Conservation (phyloP, 2,113 vertebrate genomes). For the Phocoena phocoena region DNA sequence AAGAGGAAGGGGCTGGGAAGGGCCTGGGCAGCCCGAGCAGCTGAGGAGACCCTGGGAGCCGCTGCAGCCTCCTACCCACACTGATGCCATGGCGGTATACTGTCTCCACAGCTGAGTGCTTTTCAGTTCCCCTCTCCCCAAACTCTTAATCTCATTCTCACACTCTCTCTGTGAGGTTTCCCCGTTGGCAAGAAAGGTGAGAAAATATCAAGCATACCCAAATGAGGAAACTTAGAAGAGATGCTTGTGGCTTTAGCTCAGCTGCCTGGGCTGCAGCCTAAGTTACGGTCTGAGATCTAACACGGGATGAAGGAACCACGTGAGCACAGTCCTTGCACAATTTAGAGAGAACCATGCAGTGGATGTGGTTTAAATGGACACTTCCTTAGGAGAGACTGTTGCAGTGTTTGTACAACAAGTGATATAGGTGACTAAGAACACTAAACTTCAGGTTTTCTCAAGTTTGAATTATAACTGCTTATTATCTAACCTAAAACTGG, state of each 20-base stretch:
- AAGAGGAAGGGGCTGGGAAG: neutral
- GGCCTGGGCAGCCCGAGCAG: neutral
- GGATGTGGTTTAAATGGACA: conserved; percentile 8
- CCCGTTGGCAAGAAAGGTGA: neutral
- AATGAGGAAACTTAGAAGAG: neutral
- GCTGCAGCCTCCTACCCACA: neutral
- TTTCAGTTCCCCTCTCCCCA: neutral
- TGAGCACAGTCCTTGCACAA: neutral
- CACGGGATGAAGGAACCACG: neutral
- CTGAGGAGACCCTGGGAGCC: neutral
- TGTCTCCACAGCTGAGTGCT: neutral
- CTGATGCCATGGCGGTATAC: no score
- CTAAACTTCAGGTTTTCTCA: conserved; percentile 2
- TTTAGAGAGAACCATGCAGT: neutral
- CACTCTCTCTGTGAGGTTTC: neutral
- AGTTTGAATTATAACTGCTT: neutral
- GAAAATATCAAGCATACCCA: neutral
- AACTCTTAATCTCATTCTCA: neutral
- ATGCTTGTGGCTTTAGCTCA: neutral
- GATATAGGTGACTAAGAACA: neutral
- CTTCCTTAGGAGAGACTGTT: neutral
- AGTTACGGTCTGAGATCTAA: neutral
- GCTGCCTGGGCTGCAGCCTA: neutral
- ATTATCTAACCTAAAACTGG: neutral
- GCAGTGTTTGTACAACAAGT: neutral